Evolutionary conservation across 2,113 vertebrate genomes (phyloP).

Genomic region (Protomyctophum bolini): DNA sequence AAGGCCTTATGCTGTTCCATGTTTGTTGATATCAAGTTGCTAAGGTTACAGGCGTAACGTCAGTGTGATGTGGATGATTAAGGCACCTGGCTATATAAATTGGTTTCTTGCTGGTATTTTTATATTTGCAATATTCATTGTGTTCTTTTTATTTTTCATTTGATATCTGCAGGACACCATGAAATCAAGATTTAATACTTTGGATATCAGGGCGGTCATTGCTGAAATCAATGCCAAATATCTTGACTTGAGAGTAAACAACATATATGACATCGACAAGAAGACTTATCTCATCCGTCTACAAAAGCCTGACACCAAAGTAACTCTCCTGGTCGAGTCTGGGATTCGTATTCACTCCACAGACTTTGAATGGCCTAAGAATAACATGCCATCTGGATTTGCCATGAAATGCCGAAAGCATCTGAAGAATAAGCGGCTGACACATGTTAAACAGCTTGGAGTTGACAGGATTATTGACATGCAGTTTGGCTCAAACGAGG

Average conservation of each 20-base stretch:
- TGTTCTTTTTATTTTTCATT: too few species aligned
- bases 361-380: slow-evolving; percentile 98
- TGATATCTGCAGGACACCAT: slow-evolving; percentile 62
- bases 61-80: too few species aligned
- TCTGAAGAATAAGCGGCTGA: slow-evolving; percentile 85
- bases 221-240: slow-evolving; percentile 88
- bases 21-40: too few species aligned
- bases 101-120: too few species aligned
- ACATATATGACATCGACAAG: slow-evolving; percentile 97
- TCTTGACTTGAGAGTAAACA: slow-evolving; percentile 95
- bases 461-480: slow-evolving; percentile 94
- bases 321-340: slow-evolving; percentile 91
- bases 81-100: too few species aligned
- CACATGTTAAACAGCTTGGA: slow-evolving; percentile 88
- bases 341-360: slow-evolving; percentile 94
- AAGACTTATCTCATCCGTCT: slow-evolving; percentile 97
- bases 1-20: too few species aligned
- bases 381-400: slow-evolving; percentile 96
- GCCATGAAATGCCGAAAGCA: slow-evolving; percentile 99
- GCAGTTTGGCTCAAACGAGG: slow-evolving; percentile 94
- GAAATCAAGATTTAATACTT: slow-evolving; percentile 91
- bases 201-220: slow-evolving; percentile 89
- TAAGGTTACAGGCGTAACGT: too few species aligned
- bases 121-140: too few species aligned
- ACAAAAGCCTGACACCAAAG: slow-evolving; percentile 94